These are phyloP conservation scores for Hiodon tergisus DNA, from an alignment of 2,113 vertebrate species.

Conservation along the genomic window DNA sequence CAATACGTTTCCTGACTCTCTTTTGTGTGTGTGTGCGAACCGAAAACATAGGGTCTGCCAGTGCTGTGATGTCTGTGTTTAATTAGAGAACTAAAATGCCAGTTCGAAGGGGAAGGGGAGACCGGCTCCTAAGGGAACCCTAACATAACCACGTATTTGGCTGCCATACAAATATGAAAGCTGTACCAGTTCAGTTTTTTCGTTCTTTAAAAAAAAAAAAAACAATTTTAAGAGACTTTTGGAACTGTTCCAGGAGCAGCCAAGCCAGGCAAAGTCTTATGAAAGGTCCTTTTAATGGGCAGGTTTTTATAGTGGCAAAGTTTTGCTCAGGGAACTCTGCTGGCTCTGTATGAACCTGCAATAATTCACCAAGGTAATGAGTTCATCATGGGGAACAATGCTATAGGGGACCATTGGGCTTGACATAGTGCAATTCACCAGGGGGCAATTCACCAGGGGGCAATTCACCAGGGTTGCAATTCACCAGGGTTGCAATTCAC, in stretches of 20 bases:
- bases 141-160: slow-evolving; percentile 30
- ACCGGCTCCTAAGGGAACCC: slow-evolving; percentile 25
- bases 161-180: slow-evolving; percentile 22
- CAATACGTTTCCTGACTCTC: slow-evolving; percentile 25
- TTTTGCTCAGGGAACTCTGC: neutral
- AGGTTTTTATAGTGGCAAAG: slow-evolving; percentile 22
- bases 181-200: slow-evolving; percentile 14
- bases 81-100: slow-evolving; percentile 29
- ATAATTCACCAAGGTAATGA: slow-evolving; percentile 16
- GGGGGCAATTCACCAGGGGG: too few species aligned
- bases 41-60: neutral
- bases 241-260: slow-evolving; percentile 20
- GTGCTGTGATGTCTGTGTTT: slow-evolving; percentile 20
- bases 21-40: slow-evolving; percentile 2
- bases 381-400: neutral
- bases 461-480: too few species aligned
- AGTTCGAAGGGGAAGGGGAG: slow-evolving; percentile 23
- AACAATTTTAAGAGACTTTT: slow-evolving; percentile 10
- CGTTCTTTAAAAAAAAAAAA: neutral
- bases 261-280: slow-evolving; percentile 21
- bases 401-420: too few species aligned
- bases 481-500: too few species aligned
- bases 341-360: slow-evolving; percentile 30
- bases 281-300: slow-evolving; percentile 22
- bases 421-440: too few species aligned